These are phyloP conservation scores for Acrocephalus arundinaceus DNA, from an alignment of 2,113 vertebrate species.

Conservation along the genomic window DNA sequence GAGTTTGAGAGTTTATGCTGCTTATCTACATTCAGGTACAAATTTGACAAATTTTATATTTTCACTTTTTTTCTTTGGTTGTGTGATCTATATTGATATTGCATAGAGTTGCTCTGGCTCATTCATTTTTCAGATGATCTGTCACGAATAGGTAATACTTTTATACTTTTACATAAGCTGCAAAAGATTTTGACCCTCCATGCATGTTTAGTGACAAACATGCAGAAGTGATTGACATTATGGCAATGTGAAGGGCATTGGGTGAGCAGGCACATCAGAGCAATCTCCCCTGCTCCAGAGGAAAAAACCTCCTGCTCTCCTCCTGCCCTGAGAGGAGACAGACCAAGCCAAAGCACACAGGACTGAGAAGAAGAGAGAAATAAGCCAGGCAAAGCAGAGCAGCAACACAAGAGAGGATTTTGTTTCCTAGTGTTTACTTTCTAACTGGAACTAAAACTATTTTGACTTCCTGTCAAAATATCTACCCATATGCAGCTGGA, in stretches of 20 bases:
- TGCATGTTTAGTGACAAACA: not conserved
- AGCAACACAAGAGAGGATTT: not conserved
- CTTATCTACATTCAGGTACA: not conserved
- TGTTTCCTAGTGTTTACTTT: not conserved
- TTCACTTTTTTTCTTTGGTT: not conserved
- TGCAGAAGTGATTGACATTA: accelerated
- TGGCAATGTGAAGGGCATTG: not conserved
- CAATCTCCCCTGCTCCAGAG: not conserved
- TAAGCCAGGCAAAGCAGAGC: not conserved
- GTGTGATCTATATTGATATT: not conserved
- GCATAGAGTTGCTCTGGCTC: not conserved
- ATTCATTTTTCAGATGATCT: not conserved
- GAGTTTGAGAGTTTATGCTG: not conserved
- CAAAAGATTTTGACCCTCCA: not conserved
- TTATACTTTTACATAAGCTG: not conserved
- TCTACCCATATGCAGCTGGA: not conserved
- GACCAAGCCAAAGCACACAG: not conserved
- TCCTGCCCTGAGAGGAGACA: not conserved
- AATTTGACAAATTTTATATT: not conserved
- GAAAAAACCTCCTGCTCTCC: not conserved
- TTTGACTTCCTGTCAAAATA: not conserved
- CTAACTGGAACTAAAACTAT: not conserved
- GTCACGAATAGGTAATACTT: not conserved
- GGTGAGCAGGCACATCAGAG: not conserved
- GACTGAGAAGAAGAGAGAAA: not conserved